phyloP scores from a whole-genome alignment of 2,113 vertebrate species.

The Okapia johnstoni region DNA sequence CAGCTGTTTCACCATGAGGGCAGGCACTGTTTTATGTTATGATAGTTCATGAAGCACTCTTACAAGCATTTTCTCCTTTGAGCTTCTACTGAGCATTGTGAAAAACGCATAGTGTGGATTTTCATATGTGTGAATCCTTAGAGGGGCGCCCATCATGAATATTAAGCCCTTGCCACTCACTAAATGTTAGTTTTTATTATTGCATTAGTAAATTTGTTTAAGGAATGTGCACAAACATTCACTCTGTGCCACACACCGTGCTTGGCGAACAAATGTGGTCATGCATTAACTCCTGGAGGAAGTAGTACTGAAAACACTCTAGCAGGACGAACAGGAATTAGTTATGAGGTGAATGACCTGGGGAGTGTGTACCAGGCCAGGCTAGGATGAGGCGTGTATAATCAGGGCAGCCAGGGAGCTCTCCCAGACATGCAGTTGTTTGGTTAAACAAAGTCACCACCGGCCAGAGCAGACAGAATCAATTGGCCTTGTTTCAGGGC shows the following conservation, averaged over 20 bases:
- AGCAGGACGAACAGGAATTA: accelerated
- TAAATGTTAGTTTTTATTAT: not conserved
- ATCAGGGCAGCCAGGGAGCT: not conserved
- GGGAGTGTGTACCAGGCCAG: not conserved
- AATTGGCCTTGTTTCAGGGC: not conserved
- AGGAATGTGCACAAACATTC: accelerated
- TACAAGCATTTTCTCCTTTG: not conserved
- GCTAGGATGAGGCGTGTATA: not conserved
- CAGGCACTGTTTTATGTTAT: not conserved
- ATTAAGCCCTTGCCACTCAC: not conserved
- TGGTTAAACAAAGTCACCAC: not conserved
- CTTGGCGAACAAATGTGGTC: accelerated
- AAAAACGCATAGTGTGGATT: not conserved
- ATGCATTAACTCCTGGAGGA: not conserved
- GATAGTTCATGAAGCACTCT: not conserved
- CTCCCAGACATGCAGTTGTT: not conserved
- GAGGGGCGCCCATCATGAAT: not conserved
- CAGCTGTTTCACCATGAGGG: accelerated
- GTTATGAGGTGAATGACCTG: accelerated
- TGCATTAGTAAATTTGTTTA: not conserved
- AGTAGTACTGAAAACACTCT: accelerated
- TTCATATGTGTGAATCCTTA: not conserved
- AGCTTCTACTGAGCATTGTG: not conserved
- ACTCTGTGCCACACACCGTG: accelerated
- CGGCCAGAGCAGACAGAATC: accelerated